Conservation (phyloP, 2,888 invertebrate species). For the Anoplius nigerrimus region DNA sequence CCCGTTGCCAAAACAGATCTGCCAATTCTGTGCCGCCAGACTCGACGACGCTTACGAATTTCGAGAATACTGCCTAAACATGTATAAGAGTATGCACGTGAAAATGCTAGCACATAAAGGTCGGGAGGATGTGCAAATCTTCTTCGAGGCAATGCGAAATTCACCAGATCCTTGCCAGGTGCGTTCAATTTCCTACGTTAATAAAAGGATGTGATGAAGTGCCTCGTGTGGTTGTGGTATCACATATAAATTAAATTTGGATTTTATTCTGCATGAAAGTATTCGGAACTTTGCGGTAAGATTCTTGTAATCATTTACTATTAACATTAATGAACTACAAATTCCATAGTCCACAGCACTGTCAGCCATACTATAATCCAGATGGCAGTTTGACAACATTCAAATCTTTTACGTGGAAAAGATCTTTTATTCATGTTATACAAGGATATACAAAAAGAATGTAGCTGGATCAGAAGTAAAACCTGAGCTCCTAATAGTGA, state of each 20-base stretch:
- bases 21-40: conserved; percentile 68
- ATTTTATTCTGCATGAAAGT: background rate
- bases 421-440: no score
- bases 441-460: no score
- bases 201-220: background rate
- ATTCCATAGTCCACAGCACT: no score
- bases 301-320: no score
- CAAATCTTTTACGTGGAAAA: no score
- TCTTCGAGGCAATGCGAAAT: conserved; percentile 65
- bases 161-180: conserved; percentile 70
- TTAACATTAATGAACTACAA: no score
- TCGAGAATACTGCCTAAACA: conserved; percentile 62
- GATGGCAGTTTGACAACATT: no score
- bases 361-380: no score
- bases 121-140: conserved; percentile 61
- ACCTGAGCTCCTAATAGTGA: no score
- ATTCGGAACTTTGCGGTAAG: no score
- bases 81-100: conserved; percentile 64
- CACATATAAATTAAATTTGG: conserved; percentile 4
- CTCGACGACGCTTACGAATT: conserved; percentile 67
- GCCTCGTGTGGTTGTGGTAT: background rate
- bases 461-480: no score
- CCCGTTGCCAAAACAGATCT: conserved; percentile 69
- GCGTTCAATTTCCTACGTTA: conserved; percentile 20
- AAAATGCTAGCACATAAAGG: conserved; percentile 54